Evolutionary conservation across 2,888 invertebrate species (phyloP).

Genomic region (Harmothoe impar): DNA sequence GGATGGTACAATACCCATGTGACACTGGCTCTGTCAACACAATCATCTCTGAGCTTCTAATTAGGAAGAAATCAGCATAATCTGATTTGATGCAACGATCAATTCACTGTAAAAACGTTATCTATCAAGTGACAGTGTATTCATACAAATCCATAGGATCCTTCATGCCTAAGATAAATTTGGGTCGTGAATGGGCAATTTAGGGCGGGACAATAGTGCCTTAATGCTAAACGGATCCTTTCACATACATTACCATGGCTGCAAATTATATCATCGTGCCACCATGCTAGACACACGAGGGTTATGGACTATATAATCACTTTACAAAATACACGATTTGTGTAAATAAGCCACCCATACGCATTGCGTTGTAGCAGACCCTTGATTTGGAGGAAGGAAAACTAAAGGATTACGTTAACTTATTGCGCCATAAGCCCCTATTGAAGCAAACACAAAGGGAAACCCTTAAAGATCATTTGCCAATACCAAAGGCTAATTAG

Average conservation of each 20-base stretch:
- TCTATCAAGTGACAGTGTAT: not conserved
- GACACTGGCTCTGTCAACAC: conserved; percentile 23
- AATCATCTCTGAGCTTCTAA: conserved; percentile 17
- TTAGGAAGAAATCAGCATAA: not conserved
- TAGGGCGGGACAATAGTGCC: not conserved
- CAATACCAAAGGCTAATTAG: not conserved
- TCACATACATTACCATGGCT: not conserved
- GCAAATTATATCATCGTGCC: not conserved
- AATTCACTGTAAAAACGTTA: conserved; percentile 5
- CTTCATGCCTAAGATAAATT: not conserved
- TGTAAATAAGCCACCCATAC: not conserved
- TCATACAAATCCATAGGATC: not conserved
- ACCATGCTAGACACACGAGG: not conserved
- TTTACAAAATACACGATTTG: not conserved
- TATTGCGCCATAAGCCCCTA: not conserved
- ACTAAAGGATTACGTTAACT: not conserved
- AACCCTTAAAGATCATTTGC: conserved; percentile 19
- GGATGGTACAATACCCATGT: not conserved
- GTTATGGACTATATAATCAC: not conserved
- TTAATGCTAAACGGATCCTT: not conserved
- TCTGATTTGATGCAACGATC: conserved; percentile 17
- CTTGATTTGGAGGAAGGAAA: not conserved
- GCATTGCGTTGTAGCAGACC: not conserved
- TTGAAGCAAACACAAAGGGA: not conserved
- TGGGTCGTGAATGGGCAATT: conserved; percentile 1